phyloP scores from a whole-genome alignment of 2,113 vertebrate genomes.

The Spea multiplicata region DNA sequence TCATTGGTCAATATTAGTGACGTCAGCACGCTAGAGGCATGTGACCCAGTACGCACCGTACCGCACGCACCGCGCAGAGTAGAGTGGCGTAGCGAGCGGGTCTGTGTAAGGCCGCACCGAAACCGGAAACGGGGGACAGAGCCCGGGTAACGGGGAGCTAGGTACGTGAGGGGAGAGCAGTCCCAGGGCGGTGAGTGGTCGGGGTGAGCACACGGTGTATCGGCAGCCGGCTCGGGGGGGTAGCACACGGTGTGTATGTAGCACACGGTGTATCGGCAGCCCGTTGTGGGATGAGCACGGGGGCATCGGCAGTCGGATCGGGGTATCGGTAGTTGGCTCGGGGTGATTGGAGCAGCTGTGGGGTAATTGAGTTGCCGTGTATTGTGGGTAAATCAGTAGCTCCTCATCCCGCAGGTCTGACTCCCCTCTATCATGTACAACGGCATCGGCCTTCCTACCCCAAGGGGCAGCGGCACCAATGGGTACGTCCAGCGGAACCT shows the following conservation, averaged over 20 bases:
- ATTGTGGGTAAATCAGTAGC: neutral
- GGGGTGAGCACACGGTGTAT: neutral
- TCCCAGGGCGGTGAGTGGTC: no score
- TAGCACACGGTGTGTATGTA: no score
- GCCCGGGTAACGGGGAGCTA: neutral
- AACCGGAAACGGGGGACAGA: neutral
- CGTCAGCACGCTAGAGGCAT: neutral
- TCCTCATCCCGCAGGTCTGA: slow-evolving; percentile 25
- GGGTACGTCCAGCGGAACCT: slow-evolving; percentile 91
- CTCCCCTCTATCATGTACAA: slow-evolving; percentile 80
- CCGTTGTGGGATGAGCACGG: no score
- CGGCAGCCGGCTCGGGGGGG: neutral
- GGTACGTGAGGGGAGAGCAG: neutral
- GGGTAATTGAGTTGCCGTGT: no score
- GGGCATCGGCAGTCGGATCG: neutral
- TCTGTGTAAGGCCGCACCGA: neutral
- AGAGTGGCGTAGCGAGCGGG: slow-evolving; percentile 10
- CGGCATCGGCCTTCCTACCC: slow-evolving; percentile 88
- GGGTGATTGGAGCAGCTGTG: neutral
- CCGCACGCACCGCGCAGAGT: neutral
- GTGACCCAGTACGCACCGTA: neutral
- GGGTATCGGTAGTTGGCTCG: no score
- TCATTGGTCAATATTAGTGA: neutral
- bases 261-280: no score
- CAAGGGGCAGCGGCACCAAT: slow-evolving; percentile 89